These are phyloP conservation scores for Phoronis australis DNA, from an alignment of 2,888 invertebrate species.

Conservation along the genomic window DNA sequence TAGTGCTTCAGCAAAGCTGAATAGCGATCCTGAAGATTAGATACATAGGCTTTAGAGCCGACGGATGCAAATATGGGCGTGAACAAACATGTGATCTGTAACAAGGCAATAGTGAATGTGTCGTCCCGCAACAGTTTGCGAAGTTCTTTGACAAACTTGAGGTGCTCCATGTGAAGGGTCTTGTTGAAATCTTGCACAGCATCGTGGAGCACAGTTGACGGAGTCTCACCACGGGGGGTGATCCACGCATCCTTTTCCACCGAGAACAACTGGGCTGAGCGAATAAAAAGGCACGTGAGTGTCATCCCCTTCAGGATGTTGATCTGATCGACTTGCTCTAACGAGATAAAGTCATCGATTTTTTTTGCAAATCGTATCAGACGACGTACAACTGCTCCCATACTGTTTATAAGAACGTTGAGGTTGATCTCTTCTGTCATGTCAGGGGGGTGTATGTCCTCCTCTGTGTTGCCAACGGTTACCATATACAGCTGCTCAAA, in stretches of 20 bases:
- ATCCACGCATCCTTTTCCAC: conserved; percentile 85
- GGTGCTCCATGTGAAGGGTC: conserved; percentile 46
- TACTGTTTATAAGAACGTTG: conserved; percentile 62
- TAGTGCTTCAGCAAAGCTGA: conserved; percentile 48
- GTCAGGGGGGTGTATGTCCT: conserved; percentile 13
- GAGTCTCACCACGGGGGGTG: conserved; percentile 63
- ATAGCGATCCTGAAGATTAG: conserved; percentile 55
- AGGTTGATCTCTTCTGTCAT: conserved; percentile 23
- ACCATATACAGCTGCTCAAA: conserved; percentile 24
- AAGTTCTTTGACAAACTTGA: conserved; percentile 40
- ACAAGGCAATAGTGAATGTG: conserved; percentile 81
- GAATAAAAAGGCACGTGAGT: conserved; percentile 65
- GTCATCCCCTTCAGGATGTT: conserved; percentile 71
- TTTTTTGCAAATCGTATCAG: conserved; percentile 61
- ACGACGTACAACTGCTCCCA: conserved; percentile 83
- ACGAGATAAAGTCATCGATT: conserved; percentile 74
- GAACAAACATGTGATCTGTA: conserved; percentile 87
- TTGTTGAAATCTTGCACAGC: conserved; percentile 55
- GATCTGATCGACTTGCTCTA: conserved; percentile 92
- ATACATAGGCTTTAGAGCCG: conserved; percentile 25
- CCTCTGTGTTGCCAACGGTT: conserved; percentile 27
- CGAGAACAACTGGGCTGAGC: conserved; percentile 89
- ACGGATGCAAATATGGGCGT: conserved; percentile 75
- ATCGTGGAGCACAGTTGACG: conserved; percentile 83
- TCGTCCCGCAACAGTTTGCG: conserved; percentile 63